Percentiles rank a stretch among this genome's conserved stretches.
phyloP scores from a whole-genome alignment of 1,140 invertebrate genomes.

The Dufourea novaeangliae region DNA sequence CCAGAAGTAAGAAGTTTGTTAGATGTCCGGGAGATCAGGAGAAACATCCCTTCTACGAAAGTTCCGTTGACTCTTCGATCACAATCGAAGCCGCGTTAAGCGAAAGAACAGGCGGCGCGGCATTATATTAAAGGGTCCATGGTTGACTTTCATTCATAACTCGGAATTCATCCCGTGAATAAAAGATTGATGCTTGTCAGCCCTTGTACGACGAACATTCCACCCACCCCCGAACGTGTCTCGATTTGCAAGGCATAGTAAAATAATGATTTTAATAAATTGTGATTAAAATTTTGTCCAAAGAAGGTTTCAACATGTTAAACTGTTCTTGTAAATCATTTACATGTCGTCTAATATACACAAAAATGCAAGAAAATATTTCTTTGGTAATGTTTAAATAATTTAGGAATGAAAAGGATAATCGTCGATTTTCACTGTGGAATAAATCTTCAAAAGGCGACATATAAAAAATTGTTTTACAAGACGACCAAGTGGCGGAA shows the following conservation, averaged over 20 bases:
- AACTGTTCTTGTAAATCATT: too few relatives aligned
- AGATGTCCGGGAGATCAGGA: not conserved
- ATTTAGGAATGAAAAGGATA: too few relatives aligned
- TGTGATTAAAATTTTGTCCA: too few relatives aligned
- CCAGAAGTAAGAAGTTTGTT: too few relatives aligned
- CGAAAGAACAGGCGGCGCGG: constrained; percentile 40
- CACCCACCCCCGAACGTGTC: constrained; percentile 38
- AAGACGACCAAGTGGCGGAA: not conserved
- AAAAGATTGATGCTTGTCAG: constrained; percentile 64
- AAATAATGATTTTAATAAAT: too few relatives aligned
- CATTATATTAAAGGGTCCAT: constrained; percentile 64
- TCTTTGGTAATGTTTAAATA: too few relatives aligned
- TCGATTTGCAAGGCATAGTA: constrained; percentile 22
- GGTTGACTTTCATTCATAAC: constrained; percentile 69
- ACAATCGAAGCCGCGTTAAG: constrained; percentile 72
- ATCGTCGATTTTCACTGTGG: too few relatives aligned
- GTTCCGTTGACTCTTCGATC: constrained; percentile 63
- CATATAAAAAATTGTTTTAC: not conserved
- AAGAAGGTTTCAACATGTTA: too few relatives aligned
- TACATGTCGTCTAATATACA: too few relatives aligned
- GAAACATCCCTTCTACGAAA: not conserved
- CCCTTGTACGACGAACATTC: constrained; percentile 27
- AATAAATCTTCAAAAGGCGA: too few relatives aligned
- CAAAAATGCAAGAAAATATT: too few relatives aligned
- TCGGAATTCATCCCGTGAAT: constrained; percentile 61